Evolutionary conservation across 2,888 invertebrate species (phyloP).

Genomic region (Loripinus fragilis): DNA sequence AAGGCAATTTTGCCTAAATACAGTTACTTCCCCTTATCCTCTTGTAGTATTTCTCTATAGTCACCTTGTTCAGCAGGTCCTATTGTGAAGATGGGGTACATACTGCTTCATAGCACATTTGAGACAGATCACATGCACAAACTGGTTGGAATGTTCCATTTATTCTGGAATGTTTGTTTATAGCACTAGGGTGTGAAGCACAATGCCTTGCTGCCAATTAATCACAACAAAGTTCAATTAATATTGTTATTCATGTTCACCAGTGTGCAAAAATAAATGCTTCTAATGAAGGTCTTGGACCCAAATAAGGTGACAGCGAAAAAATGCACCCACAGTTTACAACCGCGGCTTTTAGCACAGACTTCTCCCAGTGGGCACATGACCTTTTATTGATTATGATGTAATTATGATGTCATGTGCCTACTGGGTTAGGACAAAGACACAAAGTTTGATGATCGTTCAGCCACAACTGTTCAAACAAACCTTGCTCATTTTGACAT

Average conservation of each 20-base stretch:
- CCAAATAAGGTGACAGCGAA: slow-evolving; percentile 36
- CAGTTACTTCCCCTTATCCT: no score
- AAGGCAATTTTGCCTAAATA: no score
- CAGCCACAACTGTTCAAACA: slow-evolving; percentile 7
- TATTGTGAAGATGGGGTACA: background rate
- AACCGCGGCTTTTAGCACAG: slow-evolving; percentile 13
- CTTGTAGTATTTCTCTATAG: no score
- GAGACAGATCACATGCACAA: slow-evolving; percentile 16
- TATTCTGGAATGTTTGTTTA: slow-evolving; percentile 9
- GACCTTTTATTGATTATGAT: no score
- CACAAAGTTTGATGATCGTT: slow-evolving; percentile 5
- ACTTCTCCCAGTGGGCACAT: background rate
- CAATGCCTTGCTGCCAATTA: slow-evolving; percentile 15
- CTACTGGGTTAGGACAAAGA: background rate
- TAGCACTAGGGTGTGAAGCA: slow-evolving; percentile 17
- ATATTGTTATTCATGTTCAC: slow-evolving; percentile 4
- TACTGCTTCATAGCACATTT: slow-evolving; percentile 10
- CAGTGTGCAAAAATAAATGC: slow-evolving; percentile 20
- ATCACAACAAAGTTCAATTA: slow-evolving; percentile 20
- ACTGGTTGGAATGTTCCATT: slow-evolving; percentile 17
- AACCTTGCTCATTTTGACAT: slow-evolving; percentile 1
- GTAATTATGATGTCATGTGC: no score
- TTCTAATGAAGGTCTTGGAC: slow-evolving; percentile 61
- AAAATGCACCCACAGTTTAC: slow-evolving; percentile 20
- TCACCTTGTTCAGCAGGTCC: background rate